These are phyloP conservation scores for Cyclophora punctaria DNA, from an alignment of 2,888 invertebrate genomes.

Conservation along the genomic window DNA sequence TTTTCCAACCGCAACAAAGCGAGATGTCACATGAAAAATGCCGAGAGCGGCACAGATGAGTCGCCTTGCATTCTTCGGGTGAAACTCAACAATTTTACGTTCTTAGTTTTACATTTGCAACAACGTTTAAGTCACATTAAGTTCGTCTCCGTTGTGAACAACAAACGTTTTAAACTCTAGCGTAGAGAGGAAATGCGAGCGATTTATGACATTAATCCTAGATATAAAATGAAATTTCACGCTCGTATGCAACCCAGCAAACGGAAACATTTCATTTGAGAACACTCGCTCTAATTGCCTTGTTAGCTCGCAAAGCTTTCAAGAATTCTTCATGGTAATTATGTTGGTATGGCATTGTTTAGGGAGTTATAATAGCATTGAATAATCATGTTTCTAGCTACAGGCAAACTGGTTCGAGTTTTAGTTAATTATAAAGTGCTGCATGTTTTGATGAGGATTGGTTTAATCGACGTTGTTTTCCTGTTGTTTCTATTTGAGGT, in stretches of 20 bases:
- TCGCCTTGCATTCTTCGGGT: constrained; percentile 58
- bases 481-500: no score
- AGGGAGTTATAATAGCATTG: constrained; percentile 1
- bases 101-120: constrained; percentile 54
- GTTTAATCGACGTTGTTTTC: no score
- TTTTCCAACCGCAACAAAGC: constrained; percentile 72
- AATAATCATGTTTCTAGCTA: not conserved
- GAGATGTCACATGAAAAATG: constrained; percentile 73
- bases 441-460: no score
- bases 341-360: constrained; percentile 1
- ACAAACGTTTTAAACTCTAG: constrained; percentile 55
- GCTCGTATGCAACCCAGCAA: constrained; percentile 38
- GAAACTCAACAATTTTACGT: constrained; percentile 52
- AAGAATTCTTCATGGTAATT: constrained; percentile 14
- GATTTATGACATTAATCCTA: constrained; percentile 59
- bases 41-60: constrained; percentile 49
- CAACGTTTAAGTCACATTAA: constrained; percentile 62
- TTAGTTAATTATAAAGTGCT: no score
- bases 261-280: constrained; percentile 41
- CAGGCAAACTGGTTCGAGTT: no score
- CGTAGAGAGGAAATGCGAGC: constrained; percentile 42
- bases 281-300: constrained; percentile 45
- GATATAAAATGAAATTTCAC: constrained; percentile 54
- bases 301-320: constrained; percentile 27
- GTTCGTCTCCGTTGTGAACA: constrained; percentile 49